Evolutionary conservation across 1,140 invertebrate species (phyloP).

Genomic region (Procambarus virginalis): DNA sequence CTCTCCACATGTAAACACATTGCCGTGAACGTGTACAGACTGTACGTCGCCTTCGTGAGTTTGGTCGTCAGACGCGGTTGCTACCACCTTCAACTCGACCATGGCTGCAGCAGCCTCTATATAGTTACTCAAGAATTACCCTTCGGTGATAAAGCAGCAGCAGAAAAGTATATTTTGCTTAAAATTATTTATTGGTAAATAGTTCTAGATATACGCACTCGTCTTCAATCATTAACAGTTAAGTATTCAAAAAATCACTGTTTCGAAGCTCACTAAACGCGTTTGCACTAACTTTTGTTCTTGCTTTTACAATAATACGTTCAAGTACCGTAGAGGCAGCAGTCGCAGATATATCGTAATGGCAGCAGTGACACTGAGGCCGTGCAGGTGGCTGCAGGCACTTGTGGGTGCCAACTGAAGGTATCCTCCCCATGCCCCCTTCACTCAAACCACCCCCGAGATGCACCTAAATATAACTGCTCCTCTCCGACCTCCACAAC

Average conservation of each 20-base stretch:
- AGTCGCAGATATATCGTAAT: not conserved
- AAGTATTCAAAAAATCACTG: too few relatives aligned
- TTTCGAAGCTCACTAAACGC: too few relatives aligned
- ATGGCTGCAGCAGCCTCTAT: not conserved
- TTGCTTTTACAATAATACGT: too few relatives aligned
- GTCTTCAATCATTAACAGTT: too few relatives aligned
- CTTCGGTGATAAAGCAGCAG: not conserved
- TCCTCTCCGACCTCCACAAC: not conserved
- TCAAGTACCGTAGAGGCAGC: too few relatives aligned
- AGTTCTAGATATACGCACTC: too few relatives aligned
- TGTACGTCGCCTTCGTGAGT: not conserved
- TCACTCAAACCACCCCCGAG: not conserved
- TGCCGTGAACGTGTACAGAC: not conserved
- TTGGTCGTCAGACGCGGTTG: constrained; percentile 3
- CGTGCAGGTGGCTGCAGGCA: too few relatives aligned
- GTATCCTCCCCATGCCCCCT: not conserved
- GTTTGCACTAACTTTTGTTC: too few relatives aligned
- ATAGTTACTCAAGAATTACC: not conserved
- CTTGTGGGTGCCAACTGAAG: not conserved
- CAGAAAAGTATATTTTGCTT: too few relatives aligned
- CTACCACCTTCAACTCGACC: constrained; percentile 21
- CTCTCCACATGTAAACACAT: constrained; percentile 3
- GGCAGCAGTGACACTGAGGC: not conserved
- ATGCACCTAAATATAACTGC: not conserved
- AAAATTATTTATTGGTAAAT: too few relatives aligned